These are phyloP conservation scores for Drosophila varians DNA, from an alignment of 1,140 invertebrate genomes.

Conservation along the genomic window DNA sequence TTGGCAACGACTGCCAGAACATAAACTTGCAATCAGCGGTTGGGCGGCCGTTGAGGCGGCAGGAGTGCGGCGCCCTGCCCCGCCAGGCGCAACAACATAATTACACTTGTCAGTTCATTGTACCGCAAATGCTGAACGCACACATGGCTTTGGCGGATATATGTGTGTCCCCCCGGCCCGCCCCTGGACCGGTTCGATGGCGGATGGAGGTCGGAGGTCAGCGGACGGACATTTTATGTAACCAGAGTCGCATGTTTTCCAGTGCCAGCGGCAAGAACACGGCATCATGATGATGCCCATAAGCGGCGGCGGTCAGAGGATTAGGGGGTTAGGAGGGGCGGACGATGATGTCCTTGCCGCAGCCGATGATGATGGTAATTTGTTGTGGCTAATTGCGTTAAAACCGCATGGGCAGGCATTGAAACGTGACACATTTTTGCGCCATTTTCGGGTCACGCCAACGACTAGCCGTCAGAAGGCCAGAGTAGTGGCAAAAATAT, in stretches of 20 bases:
- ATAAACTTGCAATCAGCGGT: constrained; percentile 76
- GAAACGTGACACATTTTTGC: constrained; percentile 75
- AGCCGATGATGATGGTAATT: constrained; percentile 65
- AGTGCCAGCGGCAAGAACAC: constrained; percentile 46
- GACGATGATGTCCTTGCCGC: constrained; percentile 27
- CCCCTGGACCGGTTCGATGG: constrained; percentile 2
- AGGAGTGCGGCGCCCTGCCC: constrained; percentile 1
- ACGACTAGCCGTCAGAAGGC: constrained; percentile 13
- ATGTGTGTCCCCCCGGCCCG: not conserved
- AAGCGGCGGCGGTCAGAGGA: constrained; percentile 2
- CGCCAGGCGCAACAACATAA: constrained; percentile 60
- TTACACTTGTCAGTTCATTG: constrained; percentile 80
- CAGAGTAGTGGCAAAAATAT: constrained; percentile 33
- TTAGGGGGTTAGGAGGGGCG: constrained; percentile 20
- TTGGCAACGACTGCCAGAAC: constrained; percentile 45
- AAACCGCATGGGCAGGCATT: constrained; percentile 65
- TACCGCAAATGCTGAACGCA: constrained; percentile 61
- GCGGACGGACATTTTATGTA: constrained; percentile 40
- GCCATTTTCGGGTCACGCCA: constrained; percentile 48
- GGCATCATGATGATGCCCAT: constrained; percentile 25
- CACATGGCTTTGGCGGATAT: constrained; percentile 9
- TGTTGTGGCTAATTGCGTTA: constrained; percentile 77
- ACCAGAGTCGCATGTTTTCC: constrained; percentile 65
- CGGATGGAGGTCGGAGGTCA: constrained; percentile 31
- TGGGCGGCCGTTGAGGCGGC: constrained; percentile 55